A percentile compares a stretch with the other conserved stretches of the same genome.
phyloP scores from a whole-genome alignment of 1,140 invertebrate genomes.

The Idris sp. region DNA sequence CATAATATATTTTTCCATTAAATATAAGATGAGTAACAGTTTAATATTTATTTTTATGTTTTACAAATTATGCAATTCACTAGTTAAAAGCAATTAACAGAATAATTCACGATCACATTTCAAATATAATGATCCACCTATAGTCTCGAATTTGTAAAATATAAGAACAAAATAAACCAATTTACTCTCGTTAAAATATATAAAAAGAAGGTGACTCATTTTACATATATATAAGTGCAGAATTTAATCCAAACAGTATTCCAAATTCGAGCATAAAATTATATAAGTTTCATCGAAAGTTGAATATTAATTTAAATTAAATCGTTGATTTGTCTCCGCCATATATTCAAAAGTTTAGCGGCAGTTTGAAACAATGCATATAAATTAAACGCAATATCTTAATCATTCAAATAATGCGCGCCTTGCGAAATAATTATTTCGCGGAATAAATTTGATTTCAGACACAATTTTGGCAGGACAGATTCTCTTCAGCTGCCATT shows the following conservation, averaged over 20 bases:
- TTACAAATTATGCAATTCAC: slow-evolving; percentile 41
- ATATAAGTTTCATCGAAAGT: not conserved
- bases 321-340: no score
- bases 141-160: slow-evolving; percentile 20
- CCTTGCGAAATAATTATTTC: slow-evolving; percentile 1
- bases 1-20: no score
- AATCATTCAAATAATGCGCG: not conserved
- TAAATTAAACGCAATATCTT: slow-evolving; percentile 1
- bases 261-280: not conserved
- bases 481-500: no score
- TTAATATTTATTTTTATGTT: no score
- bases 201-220: slow-evolving; percentile 48
- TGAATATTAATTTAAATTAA: not conserved
- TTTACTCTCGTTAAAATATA: slow-evolving; percentile 46
- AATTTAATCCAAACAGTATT: slow-evolving; percentile 18
- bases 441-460: slow-evolving; percentile 15
- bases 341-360: no score
- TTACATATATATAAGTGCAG: slow-evolving; percentile 21
- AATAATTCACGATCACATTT: slow-evolving; percentile 10
- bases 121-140: slow-evolving; percentile 34
- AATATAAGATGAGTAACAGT: no score
- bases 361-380: no score
- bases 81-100: slow-evolving; percentile 29
- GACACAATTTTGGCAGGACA: slow-evolving; percentile 10
- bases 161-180: slow-evolving; percentile 27